Base-by-base conservation (phyloP, 2,113 vertebrate genomes). In the Poeciliopsis retropinna region DNA sequence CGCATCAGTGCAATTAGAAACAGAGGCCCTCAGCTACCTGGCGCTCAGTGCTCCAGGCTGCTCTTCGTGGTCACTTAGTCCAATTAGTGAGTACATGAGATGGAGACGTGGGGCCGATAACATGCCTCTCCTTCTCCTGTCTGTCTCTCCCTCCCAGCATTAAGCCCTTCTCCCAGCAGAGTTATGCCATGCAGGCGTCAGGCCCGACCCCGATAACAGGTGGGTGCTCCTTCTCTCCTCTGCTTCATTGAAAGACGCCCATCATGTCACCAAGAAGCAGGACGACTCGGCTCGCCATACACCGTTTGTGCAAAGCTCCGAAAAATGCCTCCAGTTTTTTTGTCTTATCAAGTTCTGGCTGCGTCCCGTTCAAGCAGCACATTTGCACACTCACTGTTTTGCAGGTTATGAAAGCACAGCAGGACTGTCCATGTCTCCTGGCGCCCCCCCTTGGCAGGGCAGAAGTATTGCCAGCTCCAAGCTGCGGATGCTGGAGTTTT, bases 401-500 rank as follows among this genome's bases (percentile, higher is more conserved):
- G 27, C 88, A 98, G 97, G 96, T 84, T 98, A 96, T 79, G 96
- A 98, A 75, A 95, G 95, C 91, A 88, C 96, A 0, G 67, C 94
- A 6, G 95, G 95, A 10, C 92, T 96, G 9, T 93, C 95, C 12
- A 92, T 96, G 87, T 95, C 95, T 19, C 94, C 95, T 0, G 92
- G 94, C 1, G 94, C 94, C 29, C 95, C 96, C 47, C 95, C 96
- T 0, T 98, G 97, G 97, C 97, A 96, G 91, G 97, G 96, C 74
- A 94, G 96, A 86, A 94, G 96, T 15, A 96, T 98, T 80, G 96
- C 96, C 85, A 95, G 96, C 93, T 95, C 96, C 86, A 97, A 96
- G 87, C 95, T 98, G 75, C 95, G 96, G 88, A 97, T 98, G 96
- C 89, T 98, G 86, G 97, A 98, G 90, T 98, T 98, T 91, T 98